Conservation (phyloP, 2,888 invertebrate genomes). For the Limenitis camilla region DNA sequence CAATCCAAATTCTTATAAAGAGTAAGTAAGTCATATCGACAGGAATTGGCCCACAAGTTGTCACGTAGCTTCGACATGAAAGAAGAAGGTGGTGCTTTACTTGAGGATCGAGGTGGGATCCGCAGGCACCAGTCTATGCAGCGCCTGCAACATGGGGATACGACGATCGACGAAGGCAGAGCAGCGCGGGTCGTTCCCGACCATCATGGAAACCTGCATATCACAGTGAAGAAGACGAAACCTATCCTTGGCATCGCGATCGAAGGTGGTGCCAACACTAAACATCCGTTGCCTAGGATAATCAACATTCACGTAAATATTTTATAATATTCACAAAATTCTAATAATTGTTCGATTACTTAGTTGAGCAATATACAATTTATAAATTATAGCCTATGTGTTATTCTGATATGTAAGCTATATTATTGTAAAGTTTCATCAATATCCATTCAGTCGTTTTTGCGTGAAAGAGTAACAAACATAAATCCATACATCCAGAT, state of each 20-base stretch:
- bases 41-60: slow-evolving; percentile 91
- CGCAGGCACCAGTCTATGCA: slow-evolving; percentile 86
- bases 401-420: too few species aligned
- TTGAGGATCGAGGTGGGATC: slow-evolving; percentile 79
- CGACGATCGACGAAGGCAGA: slow-evolving; percentile 64
- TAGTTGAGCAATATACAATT: too few species aligned
- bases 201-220: slow-evolving; percentile 90
- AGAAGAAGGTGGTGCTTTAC: slow-evolving; percentile 83
- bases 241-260: slow-evolving; percentile 97
- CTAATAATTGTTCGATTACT: too few species aligned
- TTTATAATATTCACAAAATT: neutral
- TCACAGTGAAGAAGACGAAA: slow-evolving; percentile 93
- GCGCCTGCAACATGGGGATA: slow-evolving; percentile 78
- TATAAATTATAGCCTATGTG: too few species aligned
- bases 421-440: too few species aligned
- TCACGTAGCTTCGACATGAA: slow-evolving; percentile 93
- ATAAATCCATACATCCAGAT: too few species aligned
- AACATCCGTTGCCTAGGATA: slow-evolving; percentile 94
- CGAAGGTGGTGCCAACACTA: slow-evolving; percentile 97
- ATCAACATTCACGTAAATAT: slow-evolving; percentile 94
- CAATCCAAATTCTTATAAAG: slow-evolving; percentile 18
- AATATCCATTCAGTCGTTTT: too few species aligned
- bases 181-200: slow-evolving; percentile 83
- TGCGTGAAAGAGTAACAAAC: too few species aligned
- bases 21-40: slow-evolving; percentile 33